Evolutionary conservation across 2,888 invertebrate genomes (phyloP).

Genomic region (Mythimna albipuncta): DNA sequence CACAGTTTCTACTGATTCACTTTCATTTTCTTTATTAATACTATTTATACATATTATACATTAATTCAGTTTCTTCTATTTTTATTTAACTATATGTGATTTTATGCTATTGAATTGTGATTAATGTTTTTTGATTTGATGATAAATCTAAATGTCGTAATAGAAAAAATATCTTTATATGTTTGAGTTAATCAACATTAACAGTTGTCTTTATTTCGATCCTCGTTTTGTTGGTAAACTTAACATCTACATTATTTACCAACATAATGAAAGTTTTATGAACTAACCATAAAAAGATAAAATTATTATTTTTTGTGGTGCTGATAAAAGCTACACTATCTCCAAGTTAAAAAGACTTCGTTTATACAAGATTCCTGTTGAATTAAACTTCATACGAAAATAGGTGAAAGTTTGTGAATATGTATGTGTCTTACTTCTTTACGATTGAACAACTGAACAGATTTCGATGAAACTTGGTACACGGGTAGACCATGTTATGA

Average conservation of each 20-base stretch:
- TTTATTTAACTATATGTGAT: slow-evolving; percentile 20
- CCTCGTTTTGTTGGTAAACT: neutral
- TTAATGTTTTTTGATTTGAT: slow-evolving; percentile 21
- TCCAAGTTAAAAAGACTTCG: too few relatives aligned
- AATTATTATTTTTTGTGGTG: too few relatives aligned
- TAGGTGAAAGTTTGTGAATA: too few relatives aligned
- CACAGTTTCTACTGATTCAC: slow-evolving; percentile 51
- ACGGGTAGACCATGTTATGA: too few relatives aligned
- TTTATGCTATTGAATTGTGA: slow-evolving; percentile 13
- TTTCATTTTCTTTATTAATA: slow-evolving; percentile 58
- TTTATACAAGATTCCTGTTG: too few relatives aligned
- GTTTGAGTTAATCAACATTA: neutral
- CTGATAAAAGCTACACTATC: too few relatives aligned
- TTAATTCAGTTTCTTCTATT: slow-evolving; percentile 56
- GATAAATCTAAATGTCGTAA: slow-evolving; percentile 29
- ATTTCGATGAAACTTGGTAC: neutral
- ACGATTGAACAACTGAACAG: neutral
- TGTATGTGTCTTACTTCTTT: neutral
- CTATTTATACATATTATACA: slow-evolving; percentile 43
- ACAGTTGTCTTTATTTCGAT: slow-evolving; percentile 9
- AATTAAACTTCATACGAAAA: too few relatives aligned
- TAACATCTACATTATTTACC: neutral
- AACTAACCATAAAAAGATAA: too few relatives aligned
- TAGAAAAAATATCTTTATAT: neutral
- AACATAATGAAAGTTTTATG: too few relatives aligned